These are phyloP conservation scores for Meloidogyne exigua DNA, from an alignment of 1,140 invertebrate genomes.

Conservation along the genomic window DNA sequence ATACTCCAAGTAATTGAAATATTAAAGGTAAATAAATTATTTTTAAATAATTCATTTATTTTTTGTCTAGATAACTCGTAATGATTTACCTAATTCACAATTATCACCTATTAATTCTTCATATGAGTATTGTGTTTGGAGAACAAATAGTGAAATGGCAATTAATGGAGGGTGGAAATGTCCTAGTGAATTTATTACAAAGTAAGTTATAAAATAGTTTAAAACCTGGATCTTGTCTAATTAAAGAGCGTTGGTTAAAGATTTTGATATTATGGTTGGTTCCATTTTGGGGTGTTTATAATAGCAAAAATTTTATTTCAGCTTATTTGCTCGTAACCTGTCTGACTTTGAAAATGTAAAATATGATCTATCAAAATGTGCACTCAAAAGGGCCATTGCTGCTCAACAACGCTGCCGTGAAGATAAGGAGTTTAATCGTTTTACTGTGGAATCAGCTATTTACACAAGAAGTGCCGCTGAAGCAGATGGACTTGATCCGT, in stretches of 20 bases:
- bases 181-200: constrained; percentile 21
- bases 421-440: constrained; percentile 19
- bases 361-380: constrained; percentile 29
- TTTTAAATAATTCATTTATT: background rate
- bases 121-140: constrained; percentile 36
- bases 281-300: no score
- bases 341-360: constrained; percentile 18
- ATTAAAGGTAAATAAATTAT: constrained; percentile 23
- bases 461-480: constrained; percentile 25
- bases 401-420: constrained; percentile 18
- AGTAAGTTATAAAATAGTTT: no score
- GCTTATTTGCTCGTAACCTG: constrained; percentile 8
- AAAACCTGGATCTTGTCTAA: no score
- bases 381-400: constrained; percentile 12
- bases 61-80: constrained; percentile 25
- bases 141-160: constrained; percentile 26
- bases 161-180: constrained; percentile 3
- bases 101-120: constrained; percentile 16
- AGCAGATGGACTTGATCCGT: background rate
- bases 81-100: constrained; percentile 28
- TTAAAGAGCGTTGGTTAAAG: no score
- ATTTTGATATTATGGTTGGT: no score
- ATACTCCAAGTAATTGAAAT: constrained; percentile 31
- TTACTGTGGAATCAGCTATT: constrained; percentile 18
- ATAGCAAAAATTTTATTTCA: background rate